Conservation (phyloP, 2,113 vertebrate species). For the Trachemys scripta region DNA sequence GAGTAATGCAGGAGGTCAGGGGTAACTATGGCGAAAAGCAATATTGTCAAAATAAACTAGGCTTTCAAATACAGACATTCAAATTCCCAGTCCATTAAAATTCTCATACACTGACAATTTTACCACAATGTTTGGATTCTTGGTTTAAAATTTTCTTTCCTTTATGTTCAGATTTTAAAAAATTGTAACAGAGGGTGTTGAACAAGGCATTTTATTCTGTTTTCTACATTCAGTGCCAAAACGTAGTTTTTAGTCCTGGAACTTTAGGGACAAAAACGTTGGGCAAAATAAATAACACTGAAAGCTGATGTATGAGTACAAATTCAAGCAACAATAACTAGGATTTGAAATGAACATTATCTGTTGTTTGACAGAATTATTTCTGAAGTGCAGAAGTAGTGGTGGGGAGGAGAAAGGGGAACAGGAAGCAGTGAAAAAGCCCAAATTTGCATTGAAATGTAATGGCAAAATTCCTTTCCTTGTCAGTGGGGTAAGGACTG, state of each 20-base stretch:
- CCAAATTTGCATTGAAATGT: neutral
- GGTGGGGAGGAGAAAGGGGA: neutral
- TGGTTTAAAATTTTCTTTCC: conserved; percentile 49
- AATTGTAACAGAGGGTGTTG: neutral
- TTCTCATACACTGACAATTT: conserved; percentile 15
- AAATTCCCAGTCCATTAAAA: conserved; percentile 62
- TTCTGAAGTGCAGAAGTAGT: neutral
- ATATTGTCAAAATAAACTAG: conserved; percentile 77
- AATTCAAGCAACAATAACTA: neutral
- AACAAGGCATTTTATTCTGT: neutral
- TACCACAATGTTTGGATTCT: neutral
- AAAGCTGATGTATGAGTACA: neutral
- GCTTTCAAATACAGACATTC: conserved; percentile 67
- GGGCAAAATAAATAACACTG: neutral
- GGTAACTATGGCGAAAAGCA: conserved; percentile 73
- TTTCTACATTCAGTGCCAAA: neutral
- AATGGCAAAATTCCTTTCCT: neutral
- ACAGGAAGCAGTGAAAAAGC: neutral
- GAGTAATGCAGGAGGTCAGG: conserved; percentile 77
- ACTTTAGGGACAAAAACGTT: neutral
- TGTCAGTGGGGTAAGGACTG: neutral
- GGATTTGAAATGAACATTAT: neutral
- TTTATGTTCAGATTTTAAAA: neutral
- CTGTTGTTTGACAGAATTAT: neutral
- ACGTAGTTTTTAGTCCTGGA: conserved; percentile 1